phyloP scores from a whole-genome alignment of 2,113 vertebrate species.

The Prionailurus viverrinus region DNA sequence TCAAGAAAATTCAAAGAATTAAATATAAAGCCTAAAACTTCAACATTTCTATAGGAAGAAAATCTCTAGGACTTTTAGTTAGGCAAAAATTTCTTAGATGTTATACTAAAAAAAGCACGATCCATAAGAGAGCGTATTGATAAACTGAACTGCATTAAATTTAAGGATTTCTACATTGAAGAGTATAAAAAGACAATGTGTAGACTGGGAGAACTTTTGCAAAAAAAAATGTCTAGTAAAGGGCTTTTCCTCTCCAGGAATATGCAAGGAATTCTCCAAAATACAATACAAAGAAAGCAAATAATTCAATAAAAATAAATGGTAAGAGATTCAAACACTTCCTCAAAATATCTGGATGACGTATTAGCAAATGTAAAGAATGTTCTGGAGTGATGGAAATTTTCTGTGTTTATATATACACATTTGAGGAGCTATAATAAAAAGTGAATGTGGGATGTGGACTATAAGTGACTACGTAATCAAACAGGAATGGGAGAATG shows the following conservation, averaged over 20 bases:
- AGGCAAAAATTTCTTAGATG: not conserved
- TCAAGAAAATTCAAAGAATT: not conserved
- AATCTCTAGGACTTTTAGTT: not conserved
- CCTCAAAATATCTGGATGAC: not conserved
- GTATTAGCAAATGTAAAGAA: not conserved
- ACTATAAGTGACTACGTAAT: not conserved
- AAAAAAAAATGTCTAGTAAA: not conserved
- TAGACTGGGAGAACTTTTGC: not conserved
- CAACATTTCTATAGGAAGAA: not conserved
- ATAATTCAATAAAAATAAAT: not conserved
- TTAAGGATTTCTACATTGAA: not conserved
- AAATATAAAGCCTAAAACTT: not conserved
- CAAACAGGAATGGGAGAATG: not conserved
- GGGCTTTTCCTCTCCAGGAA: fast-evolving
- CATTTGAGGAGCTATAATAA: not conserved
- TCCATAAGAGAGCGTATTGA: not conserved
- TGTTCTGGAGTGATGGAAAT: not conserved
- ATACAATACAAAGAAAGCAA: not conserved
- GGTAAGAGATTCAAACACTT: not conserved
- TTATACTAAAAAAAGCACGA: not conserved
- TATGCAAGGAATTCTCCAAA: not conserved
- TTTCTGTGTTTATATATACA: not conserved
- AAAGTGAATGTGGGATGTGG: not conserved
- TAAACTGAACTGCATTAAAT: not conserved
- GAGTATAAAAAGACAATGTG: not conserved